Evolutionary conservation across 2,888 invertebrate genomes (phyloP).

Genomic region (Volucella inanis): DNA sequence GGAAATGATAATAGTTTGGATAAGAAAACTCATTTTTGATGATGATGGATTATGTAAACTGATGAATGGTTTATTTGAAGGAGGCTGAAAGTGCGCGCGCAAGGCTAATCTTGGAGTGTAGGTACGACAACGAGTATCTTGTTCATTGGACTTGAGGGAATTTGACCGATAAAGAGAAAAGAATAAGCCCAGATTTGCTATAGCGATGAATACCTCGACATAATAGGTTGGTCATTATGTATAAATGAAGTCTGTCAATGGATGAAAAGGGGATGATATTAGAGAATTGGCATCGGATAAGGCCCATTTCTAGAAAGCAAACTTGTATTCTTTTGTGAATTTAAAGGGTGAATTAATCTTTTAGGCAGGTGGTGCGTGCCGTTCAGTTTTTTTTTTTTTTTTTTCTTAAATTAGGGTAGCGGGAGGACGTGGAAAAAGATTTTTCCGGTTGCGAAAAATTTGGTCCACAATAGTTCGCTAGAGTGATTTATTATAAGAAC

Average conservation of each 20-base stretch:
- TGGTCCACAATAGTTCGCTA: too few species aligned
- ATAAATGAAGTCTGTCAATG: slow-evolving; percentile 60
- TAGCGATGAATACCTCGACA: slow-evolving; percentile 56
- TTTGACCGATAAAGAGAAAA: slow-evolving; percentile 40
- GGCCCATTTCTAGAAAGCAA: slow-evolving; percentile 5
- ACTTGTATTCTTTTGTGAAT: slow-evolving; percentile 6
- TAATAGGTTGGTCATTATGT: slow-evolving; percentile 63
- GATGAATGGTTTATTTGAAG: slow-evolving; percentile 70
- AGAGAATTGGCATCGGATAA: slow-evolving; percentile 21
- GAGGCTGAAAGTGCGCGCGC: slow-evolving; percentile 39
- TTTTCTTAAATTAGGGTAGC: background rate
- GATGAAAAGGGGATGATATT: slow-evolving; percentile 9
- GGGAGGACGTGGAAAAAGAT: too few species aligned
- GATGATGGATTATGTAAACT: slow-evolving; percentile 75
- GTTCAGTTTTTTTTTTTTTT: slow-evolving; percentile 1
- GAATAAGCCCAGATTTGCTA: slow-evolving; percentile 40
- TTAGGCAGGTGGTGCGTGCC: slow-evolving; percentile 19
- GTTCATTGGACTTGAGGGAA: background rate
- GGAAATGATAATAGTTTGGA: slow-evolving; percentile 73
- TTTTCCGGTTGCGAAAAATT: too few species aligned
- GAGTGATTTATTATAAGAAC: too few species aligned
- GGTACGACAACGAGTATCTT: background rate
- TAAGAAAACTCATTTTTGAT: slow-evolving; percentile 72
- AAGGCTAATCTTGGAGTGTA: slow-evolving; percentile 9
- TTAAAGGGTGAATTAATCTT: background rate